These are phyloP conservation scores for Cyanoramphus novaezelandiae DNA, from an alignment of 2,113 vertebrate genomes.

Conservation along the genomic window DNA sequence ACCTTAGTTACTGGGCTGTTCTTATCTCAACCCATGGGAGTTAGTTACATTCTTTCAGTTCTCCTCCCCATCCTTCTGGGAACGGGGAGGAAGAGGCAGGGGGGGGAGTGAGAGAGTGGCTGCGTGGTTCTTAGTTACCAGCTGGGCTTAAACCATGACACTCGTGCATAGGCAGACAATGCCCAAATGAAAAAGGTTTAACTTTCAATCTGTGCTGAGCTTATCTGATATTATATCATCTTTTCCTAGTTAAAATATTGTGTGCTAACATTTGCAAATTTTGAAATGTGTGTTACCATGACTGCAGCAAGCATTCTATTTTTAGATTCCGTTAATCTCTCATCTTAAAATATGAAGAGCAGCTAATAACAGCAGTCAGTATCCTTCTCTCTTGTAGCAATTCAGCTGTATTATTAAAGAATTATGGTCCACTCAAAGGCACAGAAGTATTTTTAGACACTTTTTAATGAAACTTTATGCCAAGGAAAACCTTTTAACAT, in stretches of 20 bases:
- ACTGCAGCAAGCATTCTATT: slow-evolving; percentile 44
- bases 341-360: slow-evolving; percentile 29
- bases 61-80: too few species aligned
- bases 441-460: not conserved
- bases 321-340: slow-evolving; percentile 57
- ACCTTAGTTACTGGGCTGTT: too few species aligned
- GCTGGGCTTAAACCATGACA: too few species aligned
- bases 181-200: not conserved
- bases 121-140: too few species aligned
- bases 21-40: too few species aligned
- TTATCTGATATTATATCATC: not conserved
- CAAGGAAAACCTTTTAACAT: not conserved
- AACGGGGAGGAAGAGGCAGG: too few species aligned
- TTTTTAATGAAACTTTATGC: not conserved
- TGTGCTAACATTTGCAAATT: slow-evolving; percentile 18
- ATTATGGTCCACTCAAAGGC: not conserved
- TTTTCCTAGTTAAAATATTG: slow-evolving; percentile 1
- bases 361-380: not conserved
- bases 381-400: slow-evolving; percentile 24
- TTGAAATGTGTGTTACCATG: slow-evolving; percentile 27
- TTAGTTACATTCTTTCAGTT: too few species aligned
- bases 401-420: slow-evolving; percentile 29
- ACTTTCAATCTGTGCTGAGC: not conserved
- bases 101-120: too few species aligned
- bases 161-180: not conserved